A percentile compares a stretch with the other conserved stretches of the same genome.
phyloP scores from a whole-genome alignment of 1,140 invertebrate genomes.

The Saccostrea glomerata region DNA sequence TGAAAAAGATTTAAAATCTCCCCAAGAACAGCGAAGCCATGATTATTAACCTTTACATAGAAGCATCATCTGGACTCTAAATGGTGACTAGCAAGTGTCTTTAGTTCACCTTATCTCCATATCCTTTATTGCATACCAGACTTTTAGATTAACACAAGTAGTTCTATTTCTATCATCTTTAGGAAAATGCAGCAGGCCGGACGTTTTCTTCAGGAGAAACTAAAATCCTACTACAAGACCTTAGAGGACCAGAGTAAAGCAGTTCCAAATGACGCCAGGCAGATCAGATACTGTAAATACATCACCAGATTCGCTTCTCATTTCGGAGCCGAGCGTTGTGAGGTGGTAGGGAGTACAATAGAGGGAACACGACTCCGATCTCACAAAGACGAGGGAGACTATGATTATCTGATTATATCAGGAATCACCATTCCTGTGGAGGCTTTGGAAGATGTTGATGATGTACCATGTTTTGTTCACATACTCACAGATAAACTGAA shows the following conservation, averaged over 20 bases:
- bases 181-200: too few species aligned
- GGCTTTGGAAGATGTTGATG: constrained; percentile 29
- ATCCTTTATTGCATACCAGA: too few species aligned
- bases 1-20: too few species aligned
- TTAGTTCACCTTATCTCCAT: too few species aligned
- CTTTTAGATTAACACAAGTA: too few species aligned
- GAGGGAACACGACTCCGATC: constrained; percentile 33
- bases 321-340: constrained; percentile 42
- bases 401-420: constrained; percentile 43
- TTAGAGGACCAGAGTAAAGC: background rate
- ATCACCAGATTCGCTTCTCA: constrained; percentile 35
- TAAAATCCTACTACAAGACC: background rate
- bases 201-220: too few species aligned
- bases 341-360: constrained; percentile 46
- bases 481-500: background rate
- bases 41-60: too few species aligned
- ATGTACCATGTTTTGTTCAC: constrained; percentile 49
- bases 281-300: constrained; percentile 25
- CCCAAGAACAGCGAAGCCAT: too few species aligned
- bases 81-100: too few species aligned
- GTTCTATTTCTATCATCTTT: too few species aligned
- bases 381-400: constrained; percentile 45
- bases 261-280: constrained; percentile 27
- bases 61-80: too few species aligned
- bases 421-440: constrained; percentile 28